Evolutionary conservation across 2,113 vertebrate species (phyloP), one percentile per base, ranked within the genome.

Genomic region (Cololabis saira): DNA sequence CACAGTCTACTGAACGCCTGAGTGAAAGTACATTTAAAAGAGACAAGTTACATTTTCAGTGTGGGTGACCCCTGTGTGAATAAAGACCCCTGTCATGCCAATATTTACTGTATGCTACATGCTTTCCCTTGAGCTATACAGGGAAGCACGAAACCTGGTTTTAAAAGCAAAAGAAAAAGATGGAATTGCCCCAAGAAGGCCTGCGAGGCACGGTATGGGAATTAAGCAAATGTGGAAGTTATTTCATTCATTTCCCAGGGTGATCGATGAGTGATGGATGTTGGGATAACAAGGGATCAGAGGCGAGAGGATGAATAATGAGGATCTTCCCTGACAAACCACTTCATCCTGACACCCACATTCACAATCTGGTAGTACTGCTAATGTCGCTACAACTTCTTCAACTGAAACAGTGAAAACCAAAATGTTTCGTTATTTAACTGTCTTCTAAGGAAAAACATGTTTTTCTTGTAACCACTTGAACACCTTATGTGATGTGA

Each of bases 271-370:
- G 61, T 1, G 62, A 81, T 81, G 73, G 84, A 49, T 62, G 61
- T 71, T 74, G 68, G 61, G 58, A 86, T 83, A 84, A 87, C 75
- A 74, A 78, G 73, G 70, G 83, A 86, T 88, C 81, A 78, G 65
- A 71, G 59, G 48, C 12, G 49, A 69, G 57, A 65, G 54, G 50
- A 75, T 19, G 74, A 82, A 80, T 87, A 78, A 81, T 79, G 72
- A 80, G 52, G 66, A 82, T 84, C 45, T 22, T 74, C 73, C 57
- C 77, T 66, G 56, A 73, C 48, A 50, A 61, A 57, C 42, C 44
- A 55, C 61, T 71, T 67, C 68, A 63, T 62, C 18, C 45, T 63
- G 73, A 45, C 59, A 65, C n/a, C 30, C 50, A 45, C 58, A 56
- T n/a, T 47, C 24, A 70, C 18, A 56, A n/a, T 51, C 11, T 37